Conservation (phyloP, 2,797 vertebrate genomes). For the Pogonophryne albipinna region DNA sequence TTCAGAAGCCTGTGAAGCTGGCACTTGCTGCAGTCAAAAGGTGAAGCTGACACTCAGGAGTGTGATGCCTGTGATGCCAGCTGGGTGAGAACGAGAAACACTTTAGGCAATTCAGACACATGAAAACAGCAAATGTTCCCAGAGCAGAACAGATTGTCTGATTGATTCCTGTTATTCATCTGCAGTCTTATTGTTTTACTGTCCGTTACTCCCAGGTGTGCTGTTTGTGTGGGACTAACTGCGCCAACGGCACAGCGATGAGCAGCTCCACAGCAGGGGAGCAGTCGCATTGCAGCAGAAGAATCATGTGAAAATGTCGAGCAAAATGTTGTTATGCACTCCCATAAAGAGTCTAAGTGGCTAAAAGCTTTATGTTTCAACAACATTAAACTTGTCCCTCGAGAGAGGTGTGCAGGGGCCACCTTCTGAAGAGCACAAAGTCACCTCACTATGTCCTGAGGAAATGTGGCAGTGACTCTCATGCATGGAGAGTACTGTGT, state of each 20-base stretch:
- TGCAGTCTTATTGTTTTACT: slow-evolving; percentile 58
- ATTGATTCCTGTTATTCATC: slow-evolving; percentile 62
- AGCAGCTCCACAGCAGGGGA: slow-evolving; percentile 53
- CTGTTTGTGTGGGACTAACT: slow-evolving; percentile 41
- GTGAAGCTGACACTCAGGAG: slow-evolving; percentile 6
- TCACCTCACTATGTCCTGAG: slow-evolving; percentile 26
- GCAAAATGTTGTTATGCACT: slow-evolving; percentile 19
- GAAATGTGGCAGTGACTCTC: slow-evolving; percentile 31
- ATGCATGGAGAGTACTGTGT: neutral
- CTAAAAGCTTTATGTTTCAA: slow-evolving; percentile 25
- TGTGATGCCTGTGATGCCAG: slow-evolving; percentile 27
- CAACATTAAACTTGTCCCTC: slow-evolving; percentile 3
- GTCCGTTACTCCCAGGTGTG: slow-evolving; percentile 51
- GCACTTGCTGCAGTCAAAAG: slow-evolving; percentile 18
- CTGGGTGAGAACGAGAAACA: slow-evolving; percentile 31
- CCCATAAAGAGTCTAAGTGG: slow-evolving; percentile 35
- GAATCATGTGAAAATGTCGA: slow-evolving; percentile 8
- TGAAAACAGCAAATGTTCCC: slow-evolving; percentile 42
- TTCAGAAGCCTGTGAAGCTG: neutral
- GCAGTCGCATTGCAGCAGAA: slow-evolving; percentile 40
- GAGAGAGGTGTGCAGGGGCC: slow-evolving; percentile 39
- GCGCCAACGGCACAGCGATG: slow-evolving; percentile 34
- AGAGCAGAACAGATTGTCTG: slow-evolving; percentile 43
- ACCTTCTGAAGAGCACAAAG: slow-evolving; percentile 23
- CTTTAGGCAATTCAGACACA: slow-evolving; percentile 15